phyloP scores from a whole-genome alignment of 1,140 invertebrate species.

The Mylabris phalerata region DNA sequence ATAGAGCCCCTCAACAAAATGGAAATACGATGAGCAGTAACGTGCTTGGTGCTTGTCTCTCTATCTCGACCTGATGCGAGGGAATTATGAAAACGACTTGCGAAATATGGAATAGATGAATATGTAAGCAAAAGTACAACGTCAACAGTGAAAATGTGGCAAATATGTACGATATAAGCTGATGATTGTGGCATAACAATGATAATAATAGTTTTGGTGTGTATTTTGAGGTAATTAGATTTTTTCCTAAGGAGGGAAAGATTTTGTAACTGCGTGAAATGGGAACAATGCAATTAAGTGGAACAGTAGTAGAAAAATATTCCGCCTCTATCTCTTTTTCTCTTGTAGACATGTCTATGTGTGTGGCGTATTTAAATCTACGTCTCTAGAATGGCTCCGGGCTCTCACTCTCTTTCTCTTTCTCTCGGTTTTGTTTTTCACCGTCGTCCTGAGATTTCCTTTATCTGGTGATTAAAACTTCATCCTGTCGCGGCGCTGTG shows the following conservation, averaged over 20 bases:
- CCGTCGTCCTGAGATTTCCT: constrained; percentile 37
- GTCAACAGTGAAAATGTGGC: too few relatives aligned
- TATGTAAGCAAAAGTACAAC: constrained; percentile 25
- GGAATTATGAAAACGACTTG: constrained; percentile 44
- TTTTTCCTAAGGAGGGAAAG: too few relatives aligned
- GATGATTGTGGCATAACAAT: too few relatives aligned
- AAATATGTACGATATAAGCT: too few relatives aligned
- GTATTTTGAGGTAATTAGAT: too few relatives aligned
- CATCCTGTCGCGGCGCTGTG: constrained; percentile 35
- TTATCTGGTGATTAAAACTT: constrained; percentile 40
- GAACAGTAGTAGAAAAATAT: too few relatives aligned
- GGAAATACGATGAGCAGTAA: constrained; percentile 37
- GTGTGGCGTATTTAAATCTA: constrained; percentile 9
- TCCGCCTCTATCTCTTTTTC: too few relatives aligned
- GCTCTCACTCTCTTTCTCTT: constrained; percentile 7
- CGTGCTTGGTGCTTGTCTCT: constrained; percentile 27
- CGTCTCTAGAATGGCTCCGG: constrained; percentile 17
- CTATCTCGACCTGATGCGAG: constrained; percentile 36
- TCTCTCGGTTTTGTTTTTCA: constrained; percentile 37
- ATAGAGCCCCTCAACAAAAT: constrained; percentile 27
- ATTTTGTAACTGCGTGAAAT: too few relatives aligned
- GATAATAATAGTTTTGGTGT: too few relatives aligned
- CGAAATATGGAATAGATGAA: constrained; percentile 44
- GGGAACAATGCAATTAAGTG: too few relatives aligned
- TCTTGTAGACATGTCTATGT: too few relatives aligned